These are phyloP conservation scores for Lycophotia porphyrea DNA, from an alignment of 2,888 invertebrate species.

Conservation along the genomic window DNA sequence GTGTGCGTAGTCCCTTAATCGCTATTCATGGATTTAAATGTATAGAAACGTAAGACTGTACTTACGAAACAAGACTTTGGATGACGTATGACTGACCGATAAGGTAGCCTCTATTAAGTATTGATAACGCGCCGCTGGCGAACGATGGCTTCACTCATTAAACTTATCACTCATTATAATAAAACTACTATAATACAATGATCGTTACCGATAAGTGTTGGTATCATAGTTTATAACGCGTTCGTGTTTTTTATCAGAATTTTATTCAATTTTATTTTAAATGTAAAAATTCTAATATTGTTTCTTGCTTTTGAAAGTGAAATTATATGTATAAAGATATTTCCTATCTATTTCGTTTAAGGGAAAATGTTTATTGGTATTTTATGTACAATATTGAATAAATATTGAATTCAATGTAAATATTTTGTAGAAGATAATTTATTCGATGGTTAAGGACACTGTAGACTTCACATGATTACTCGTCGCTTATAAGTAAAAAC, in stretches of 20 bases:
- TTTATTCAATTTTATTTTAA: slow-evolving; percentile 11
- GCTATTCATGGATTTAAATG: slow-evolving; percentile 33
- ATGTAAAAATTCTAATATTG: slow-evolving; percentile 29
- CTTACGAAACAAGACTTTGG: slow-evolving; percentile 43
- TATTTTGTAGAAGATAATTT: slow-evolving; percentile 51
- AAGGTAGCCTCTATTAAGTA: slow-evolving; percentile 22
- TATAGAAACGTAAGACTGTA: slow-evolving; percentile 53
- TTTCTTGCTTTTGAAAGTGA: slow-evolving; percentile 40
- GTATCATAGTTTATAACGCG: slow-evolving; percentile 39
- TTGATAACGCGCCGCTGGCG: slow-evolving; percentile 12
- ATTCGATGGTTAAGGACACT: slow-evolving; percentile 41
- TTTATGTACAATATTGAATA: slow-evolving; percentile 37
- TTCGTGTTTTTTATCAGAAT: slow-evolving; percentile 31
- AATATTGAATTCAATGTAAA: slow-evolving; percentile 59
- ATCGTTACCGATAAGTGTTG: slow-evolving; percentile 26
- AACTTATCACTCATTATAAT: slow-evolving; percentile 29
- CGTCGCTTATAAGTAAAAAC: slow-evolving; percentile 21
- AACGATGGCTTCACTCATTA: slow-evolving; percentile 37
- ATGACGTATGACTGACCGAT: slow-evolving; percentile 40
- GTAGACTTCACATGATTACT: slow-evolving; percentile 29
- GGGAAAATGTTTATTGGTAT: slow-evolving; percentile 9
- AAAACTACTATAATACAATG: slow-evolving; percentile 9
- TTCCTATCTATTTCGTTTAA: background rate
- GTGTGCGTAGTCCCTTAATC: no score
- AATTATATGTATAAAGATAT: slow-evolving; percentile 27